Conservation (phyloP, 2,888 invertebrate genomes). For the Lepas anatifera region DNA sequence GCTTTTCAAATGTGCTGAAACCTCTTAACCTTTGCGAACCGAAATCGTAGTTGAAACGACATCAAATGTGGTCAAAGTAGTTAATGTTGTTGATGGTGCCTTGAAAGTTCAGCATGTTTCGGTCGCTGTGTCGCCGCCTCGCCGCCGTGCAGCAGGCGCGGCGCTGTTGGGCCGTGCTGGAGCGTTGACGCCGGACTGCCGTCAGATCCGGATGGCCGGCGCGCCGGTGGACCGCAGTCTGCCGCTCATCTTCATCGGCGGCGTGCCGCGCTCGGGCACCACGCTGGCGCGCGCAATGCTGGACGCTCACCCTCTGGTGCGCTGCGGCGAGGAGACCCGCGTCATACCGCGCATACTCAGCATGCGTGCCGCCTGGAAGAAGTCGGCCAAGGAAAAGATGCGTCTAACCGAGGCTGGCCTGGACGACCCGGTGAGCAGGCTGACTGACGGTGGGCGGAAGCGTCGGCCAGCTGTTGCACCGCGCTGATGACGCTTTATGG, state of each 20-base stretch:
- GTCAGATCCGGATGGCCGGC: background rate
- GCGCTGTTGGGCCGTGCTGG: background rate
- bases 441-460: slow-evolving; percentile 1
- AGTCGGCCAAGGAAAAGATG: slow-evolving; percentile 80
- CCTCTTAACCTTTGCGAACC: no score
- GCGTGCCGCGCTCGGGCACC: slow-evolving; percentile 93
- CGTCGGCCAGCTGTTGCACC: no score
- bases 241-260: slow-evolving; percentile 94
- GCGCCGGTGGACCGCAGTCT: background rate
- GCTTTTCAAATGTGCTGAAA: no score
- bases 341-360: slow-evolving; percentile 90
- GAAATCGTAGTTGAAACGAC: no score
- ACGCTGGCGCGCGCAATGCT: slow-evolving; percentile 96
- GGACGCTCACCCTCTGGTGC: slow-evolving; percentile 92
- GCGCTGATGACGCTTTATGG: no score
- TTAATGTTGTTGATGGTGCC: no score
- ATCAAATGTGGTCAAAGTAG: no score
- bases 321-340: slow-evolving; percentile 93
- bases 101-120: no score
- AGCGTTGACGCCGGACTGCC: no score
- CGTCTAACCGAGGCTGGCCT: slow-evolving; percentile 89
- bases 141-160: background rate
- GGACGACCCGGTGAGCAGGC: slow-evolving; percentile 53
- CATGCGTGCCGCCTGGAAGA: slow-evolving; percentile 89
- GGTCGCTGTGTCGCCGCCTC: background rate